phyloP scores from a whole-genome alignment of 92 coral and sea anemone genomes.

The Epizoanthus rinbou region DNA sequence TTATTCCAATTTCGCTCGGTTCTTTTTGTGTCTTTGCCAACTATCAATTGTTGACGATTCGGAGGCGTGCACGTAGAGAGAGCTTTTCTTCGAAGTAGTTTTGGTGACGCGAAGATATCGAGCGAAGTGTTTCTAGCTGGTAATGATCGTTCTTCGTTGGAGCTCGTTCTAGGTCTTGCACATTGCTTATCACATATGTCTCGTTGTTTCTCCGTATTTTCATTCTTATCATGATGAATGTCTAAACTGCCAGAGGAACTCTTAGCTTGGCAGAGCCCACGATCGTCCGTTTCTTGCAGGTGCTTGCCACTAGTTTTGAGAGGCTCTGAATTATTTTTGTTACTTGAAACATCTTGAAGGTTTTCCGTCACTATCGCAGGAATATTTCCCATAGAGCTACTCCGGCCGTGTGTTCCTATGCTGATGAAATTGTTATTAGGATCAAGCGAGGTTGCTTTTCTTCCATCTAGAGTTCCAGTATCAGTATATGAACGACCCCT shows the following conservation, averaged over 20 bases:
- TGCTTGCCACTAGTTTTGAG: background rate
- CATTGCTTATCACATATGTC: background rate
- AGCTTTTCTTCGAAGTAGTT: constrained; percentile 19
- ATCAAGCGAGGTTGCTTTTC: background rate
- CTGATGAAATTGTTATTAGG: background rate
- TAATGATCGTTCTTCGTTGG: background rate
- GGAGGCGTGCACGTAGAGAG: constrained; percentile 6
- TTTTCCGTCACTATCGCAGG: background rate
- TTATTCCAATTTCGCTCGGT: background rate
- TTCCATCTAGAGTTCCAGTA: background rate
- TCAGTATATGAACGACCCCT: background rate
- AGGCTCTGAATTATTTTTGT: constrained; percentile 6
- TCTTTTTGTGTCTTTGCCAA: background rate
- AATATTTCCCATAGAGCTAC: constrained; percentile 18
- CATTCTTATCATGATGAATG: background rate
- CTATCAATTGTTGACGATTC: background rate
- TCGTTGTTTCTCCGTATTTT: background rate
- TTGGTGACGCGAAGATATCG: background rate
- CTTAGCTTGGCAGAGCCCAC: background rate
- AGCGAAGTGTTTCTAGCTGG: background rate
- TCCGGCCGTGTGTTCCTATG: background rate
- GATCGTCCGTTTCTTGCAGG: background rate
- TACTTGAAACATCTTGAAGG: background rate
- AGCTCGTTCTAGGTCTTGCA: background rate
- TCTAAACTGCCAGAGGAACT: constrained; percentile 15